Percentiles rank a stretch among this genome's conserved stretches.
Evolutionary conservation across 2,797 vertebrate genomes (phyloP).

Genomic region (Dermochelys coriacea): DNA sequence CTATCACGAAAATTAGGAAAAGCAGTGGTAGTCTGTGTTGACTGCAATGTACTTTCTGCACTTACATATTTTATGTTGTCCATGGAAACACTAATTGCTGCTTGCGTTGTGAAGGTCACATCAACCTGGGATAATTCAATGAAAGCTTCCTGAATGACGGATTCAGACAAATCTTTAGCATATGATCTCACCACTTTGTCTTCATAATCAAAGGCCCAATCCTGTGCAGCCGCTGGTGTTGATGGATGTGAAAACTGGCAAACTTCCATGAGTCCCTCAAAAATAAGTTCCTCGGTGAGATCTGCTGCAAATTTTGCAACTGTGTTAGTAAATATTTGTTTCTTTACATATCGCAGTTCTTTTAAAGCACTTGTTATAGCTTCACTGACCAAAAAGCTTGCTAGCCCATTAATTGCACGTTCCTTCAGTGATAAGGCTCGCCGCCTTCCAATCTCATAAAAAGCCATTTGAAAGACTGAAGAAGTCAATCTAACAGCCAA

Average conservation of each 20-base stretch:
- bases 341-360: conserved; percentile 93
- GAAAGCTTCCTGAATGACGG: conserved; percentile 98
- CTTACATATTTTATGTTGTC: conserved; percentile 91
- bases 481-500: conserved; percentile 94
- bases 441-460: conserved; percentile 95
- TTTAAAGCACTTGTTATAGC: conserved; percentile 92
- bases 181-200: conserved; percentile 92
- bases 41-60: conserved; percentile 81
- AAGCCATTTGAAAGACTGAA: conserved; percentile 97
- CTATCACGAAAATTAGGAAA: conserved; percentile 78
- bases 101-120: conserved; percentile 92
- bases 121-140: conserved; percentile 96
- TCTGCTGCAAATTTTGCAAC: conserved; percentile 93
- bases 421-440: conserved; percentile 91
- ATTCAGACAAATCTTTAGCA: conserved; percentile 95
- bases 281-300: conserved; percentile 95
- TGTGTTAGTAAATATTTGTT: conserved; percentile 93
- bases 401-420: conserved; percentile 91
- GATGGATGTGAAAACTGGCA: conserved; percentile 96
- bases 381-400: conserved; percentile 93
- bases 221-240: conserved; percentile 85
- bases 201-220: conserved; percentile 84
- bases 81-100: conserved; percentile 94
- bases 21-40: conserved; percentile 82
- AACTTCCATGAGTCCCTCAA: conserved; percentile 99